Conservation (phyloP, 2,113 vertebrate species). For the Proteles cristata region DNA sequence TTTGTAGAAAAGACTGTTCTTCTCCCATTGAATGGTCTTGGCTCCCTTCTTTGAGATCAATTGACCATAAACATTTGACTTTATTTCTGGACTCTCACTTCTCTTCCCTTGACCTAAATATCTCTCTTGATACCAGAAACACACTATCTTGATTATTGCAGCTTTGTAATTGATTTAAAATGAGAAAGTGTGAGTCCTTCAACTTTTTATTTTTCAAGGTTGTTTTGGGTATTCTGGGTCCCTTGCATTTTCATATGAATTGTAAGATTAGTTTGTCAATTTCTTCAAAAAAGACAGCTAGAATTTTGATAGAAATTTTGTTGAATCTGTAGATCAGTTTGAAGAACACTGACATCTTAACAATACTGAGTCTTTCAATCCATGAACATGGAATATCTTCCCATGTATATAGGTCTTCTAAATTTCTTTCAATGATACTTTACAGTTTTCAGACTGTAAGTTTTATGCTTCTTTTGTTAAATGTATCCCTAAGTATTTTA, state of each 20-base stretch:
- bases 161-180: neutral
- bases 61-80: neutral
- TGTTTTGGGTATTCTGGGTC: neutral
- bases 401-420: neutral
- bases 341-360: neutral
- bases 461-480: neutral
- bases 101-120: neutral
- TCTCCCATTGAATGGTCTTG: neutral
- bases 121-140: neutral
- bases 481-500: slow-evolving; percentile 33
- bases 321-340: neutral
- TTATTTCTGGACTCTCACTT: neutral
- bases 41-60: neutral
- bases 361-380: neutral
- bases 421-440: neutral
- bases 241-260: neutral
- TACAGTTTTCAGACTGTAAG: neutral
- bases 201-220: neutral
- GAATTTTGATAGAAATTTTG: neutral
- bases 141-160: neutral
- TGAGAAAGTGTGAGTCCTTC: neutral
- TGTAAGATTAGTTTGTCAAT: neutral
- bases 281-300: neutral
- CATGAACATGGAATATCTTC: neutral
- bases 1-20: neutral